A percentile compares a stretch with the other conserved stretches of the same genome.
Evolutionary conservation across 2,888 invertebrate genomes (phyloP).

Genomic region (Pharmacophagus antenor): DNA sequence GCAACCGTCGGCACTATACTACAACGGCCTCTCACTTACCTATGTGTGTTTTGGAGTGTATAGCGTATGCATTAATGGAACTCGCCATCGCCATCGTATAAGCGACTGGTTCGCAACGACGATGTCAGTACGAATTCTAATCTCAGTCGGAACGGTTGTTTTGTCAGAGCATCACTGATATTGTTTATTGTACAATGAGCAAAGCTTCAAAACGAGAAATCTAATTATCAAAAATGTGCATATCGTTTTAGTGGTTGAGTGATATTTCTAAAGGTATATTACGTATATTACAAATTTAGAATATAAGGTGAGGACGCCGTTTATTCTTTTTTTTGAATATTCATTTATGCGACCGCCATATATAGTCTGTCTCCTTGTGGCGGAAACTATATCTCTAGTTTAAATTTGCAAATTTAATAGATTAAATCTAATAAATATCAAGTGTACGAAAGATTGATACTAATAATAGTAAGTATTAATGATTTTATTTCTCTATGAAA

Average conservation of each 20-base stretch:
- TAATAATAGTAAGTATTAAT: neutral
- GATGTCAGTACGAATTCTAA: slow-evolving; percentile 25
- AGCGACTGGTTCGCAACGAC: slow-evolving; percentile 12
- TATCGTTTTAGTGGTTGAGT: slow-evolving; percentile 7
- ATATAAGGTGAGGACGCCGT: slow-evolving; percentile 6
- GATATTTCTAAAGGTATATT: neutral
- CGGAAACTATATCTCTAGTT: neutral
- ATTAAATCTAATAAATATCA: neutral
- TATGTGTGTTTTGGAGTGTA: slow-evolving; percentile 8
- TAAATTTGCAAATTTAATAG: neutral
- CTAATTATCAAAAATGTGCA: neutral
- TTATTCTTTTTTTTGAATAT: neutral
- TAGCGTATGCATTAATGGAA: neutral
- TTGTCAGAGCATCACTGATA: neutral
- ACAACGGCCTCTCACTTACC: slow-evolving; percentile 14
- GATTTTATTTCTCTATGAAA: neutral
- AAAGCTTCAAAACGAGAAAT: neutral
- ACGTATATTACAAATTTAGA: slow-evolving; percentile 2
- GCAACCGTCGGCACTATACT: slow-evolving; percentile 11
- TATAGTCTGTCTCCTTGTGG: neutral
- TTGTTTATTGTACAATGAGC: neutral
- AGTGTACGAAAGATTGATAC: neutral
- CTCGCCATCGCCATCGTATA: slow-evolving; percentile 12
- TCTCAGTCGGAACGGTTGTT: slow-evolving; percentile 13
- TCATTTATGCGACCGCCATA: slow-evolving; percentile 1